phyloP scores from a whole-genome alignment of 2,113 vertebrate genomes.

The Chiloscyllium plagiosum region DNA sequence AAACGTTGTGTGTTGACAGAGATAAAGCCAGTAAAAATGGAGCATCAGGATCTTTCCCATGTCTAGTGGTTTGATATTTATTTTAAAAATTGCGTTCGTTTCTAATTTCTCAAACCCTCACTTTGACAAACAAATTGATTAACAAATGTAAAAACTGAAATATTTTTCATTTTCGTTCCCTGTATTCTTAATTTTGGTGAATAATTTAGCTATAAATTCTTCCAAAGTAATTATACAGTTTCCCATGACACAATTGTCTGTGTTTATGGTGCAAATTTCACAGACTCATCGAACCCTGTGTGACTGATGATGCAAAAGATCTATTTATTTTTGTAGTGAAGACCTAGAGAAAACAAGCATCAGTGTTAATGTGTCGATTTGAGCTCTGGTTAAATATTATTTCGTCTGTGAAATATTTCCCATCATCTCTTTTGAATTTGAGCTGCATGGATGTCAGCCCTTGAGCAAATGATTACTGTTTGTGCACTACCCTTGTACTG shows the following conservation, averaged over 20 bases:
- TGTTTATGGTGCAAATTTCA: slow-evolving; percentile 34
- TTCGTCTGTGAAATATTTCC: neutral
- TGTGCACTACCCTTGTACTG: neutral
- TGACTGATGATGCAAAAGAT: neutral
- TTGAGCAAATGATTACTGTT: neutral
- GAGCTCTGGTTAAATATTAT: neutral
- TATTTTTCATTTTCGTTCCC: neutral
- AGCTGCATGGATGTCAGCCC: neutral
- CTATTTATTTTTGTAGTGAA: slow-evolving; percentile 31
- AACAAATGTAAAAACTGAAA: neutral
- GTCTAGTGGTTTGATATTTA: neutral
- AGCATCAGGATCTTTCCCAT: neutral
- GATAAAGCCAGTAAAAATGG: neutral
- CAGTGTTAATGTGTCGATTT: slow-evolving; percentile 2
- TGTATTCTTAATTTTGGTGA: neutral
- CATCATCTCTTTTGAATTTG: neutral
- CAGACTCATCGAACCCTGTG: slow-evolving; percentile 11
- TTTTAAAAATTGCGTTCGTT: neutral
- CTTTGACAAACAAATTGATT: too few relatives aligned
- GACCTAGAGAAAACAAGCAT: slow-evolving; percentile 17
- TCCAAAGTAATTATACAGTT: slow-evolving; percentile 32
- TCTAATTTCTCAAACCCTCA: neutral
- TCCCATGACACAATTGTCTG: slow-evolving; percentile 32
- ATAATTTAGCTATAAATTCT: neutral
- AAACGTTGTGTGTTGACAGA: neutral